Percentiles rank a stretch among this genome's conserved stretches.
These are phyloP conservation scores for Micromussa lordhowensis DNA, from an alignment of 92 coral and sea anemone genomes.

Conservation along the genomic window DNA sequence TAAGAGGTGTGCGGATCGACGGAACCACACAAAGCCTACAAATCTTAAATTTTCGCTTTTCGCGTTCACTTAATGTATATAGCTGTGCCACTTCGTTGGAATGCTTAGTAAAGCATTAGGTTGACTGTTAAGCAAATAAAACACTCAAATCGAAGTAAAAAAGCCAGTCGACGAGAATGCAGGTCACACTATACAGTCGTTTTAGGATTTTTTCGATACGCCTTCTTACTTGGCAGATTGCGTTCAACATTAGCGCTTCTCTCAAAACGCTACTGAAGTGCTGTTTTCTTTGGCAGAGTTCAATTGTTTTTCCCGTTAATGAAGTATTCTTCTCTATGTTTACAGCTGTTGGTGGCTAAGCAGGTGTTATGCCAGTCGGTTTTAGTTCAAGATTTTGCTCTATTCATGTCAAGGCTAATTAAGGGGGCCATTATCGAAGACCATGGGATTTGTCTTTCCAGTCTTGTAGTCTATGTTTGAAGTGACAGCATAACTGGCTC, in stretches of 20 bases:
- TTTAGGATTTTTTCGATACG: not conserved
- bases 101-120: not conserved
- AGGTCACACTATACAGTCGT: not conserved
- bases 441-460: not conserved
- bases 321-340: slow-evolving; percentile 18
- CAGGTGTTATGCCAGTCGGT: slow-evolving; percentile 29
- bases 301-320: slow-evolving; percentile 1
- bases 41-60: not conserved
- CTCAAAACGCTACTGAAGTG: not conserved
- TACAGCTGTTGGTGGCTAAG: slow-evolving; percentile 8
- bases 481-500: not conserved
- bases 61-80: not conserved
- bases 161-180: not conserved
- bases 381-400: not conserved
- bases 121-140: not conserved
- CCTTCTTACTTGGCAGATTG: not conserved
- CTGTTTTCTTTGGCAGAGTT: not conserved
- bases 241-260: too few relatives aligned
- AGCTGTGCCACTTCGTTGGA: not conserved
- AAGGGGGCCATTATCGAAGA: not conserved
- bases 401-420: slow-evolving; percentile 10
- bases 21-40: not conserved
- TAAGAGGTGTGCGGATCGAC: not conserved
- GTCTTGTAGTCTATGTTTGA: not conserved
- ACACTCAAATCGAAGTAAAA: not conserved